phyloP scores from a whole-genome alignment of 2,113 vertebrate species.

The Gorsachius goisagi region DNA sequence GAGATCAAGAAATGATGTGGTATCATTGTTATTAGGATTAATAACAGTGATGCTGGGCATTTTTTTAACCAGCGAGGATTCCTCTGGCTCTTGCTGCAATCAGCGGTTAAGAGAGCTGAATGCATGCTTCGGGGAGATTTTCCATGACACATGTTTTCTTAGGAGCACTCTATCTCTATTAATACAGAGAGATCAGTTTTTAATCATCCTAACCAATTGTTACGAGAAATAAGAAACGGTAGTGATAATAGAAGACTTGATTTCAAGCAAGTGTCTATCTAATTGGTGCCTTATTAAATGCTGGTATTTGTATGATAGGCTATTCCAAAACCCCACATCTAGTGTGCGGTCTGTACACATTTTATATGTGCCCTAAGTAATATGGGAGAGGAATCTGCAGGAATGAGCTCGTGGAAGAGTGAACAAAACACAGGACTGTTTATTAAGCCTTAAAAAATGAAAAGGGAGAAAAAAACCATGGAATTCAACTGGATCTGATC shows the following conservation, averaged over 20 bases:
- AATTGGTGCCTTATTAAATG: background rate
- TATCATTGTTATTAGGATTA: background rate
- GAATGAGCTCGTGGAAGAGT: background rate
- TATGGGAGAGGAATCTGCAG: background rate
- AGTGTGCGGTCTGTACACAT: background rate
- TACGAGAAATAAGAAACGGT: background rate
- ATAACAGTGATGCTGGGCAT: background rate
- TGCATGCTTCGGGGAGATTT: background rate
- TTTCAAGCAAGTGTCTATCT: background rate
- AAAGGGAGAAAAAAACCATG: fast-evolving
- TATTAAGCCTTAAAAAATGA: background rate
- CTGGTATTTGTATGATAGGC: background rate
- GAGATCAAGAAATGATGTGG: background rate
- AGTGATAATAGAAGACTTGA: background rate
- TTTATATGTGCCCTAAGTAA: background rate
- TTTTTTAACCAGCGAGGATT: background rate
- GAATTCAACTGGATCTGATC: background rate
- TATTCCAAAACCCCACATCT: background rate
- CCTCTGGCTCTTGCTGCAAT: background rate
- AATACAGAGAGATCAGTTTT: background rate
- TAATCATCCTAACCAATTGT: background rate
- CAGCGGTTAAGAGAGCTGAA: background rate
- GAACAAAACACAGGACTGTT: background rate
- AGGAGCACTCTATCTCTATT: background rate
- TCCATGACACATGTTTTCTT: background rate